A percentile compares a stretch with the other conserved stretches of the same genome.
These are phyloP conservation scores for Bos indicus DNA, from an alignment of 2,113 vertebrate genomes.

Conservation along the genomic window DNA sequence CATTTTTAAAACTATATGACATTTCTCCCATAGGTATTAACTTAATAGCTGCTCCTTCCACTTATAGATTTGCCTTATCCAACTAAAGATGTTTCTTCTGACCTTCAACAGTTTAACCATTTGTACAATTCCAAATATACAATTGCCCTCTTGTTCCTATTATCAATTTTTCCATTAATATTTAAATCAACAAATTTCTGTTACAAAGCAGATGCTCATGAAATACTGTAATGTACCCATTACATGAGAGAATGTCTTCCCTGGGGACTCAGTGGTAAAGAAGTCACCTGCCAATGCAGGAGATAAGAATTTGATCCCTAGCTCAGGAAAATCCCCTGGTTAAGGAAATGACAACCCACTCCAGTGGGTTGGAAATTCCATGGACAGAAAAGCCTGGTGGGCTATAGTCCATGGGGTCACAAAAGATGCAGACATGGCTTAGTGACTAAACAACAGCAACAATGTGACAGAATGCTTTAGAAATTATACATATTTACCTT, in stretches of 20 bases:
- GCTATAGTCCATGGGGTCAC: not conserved
- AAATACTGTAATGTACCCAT: not conserved
- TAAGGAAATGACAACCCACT: not conserved
- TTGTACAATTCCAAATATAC: not conserved
- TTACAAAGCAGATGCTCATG: not conserved
- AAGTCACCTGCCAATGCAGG: not conserved
- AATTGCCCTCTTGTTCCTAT: not conserved
- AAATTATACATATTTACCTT: not conserved
- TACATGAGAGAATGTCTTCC: not conserved
- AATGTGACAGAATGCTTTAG: not conserved
- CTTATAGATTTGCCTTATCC: not conserved
- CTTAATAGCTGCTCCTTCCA: not conserved
- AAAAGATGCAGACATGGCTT: not conserved
- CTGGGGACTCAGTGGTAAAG: not conserved
- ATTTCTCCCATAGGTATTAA: not conserved
- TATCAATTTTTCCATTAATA: not conserved
- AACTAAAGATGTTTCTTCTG: not conserved
- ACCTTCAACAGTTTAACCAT: not conserved
- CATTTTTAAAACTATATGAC: not conserved
- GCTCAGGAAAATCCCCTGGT: not conserved
- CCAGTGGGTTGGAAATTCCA: not conserved
- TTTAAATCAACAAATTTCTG: not conserved
- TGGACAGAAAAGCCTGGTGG: not conserved
- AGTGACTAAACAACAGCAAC: not conserved
- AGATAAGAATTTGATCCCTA: not conserved